Conservation (phyloP, 2,797 vertebrate species). For the Rhabdomys pumilio region DNA sequence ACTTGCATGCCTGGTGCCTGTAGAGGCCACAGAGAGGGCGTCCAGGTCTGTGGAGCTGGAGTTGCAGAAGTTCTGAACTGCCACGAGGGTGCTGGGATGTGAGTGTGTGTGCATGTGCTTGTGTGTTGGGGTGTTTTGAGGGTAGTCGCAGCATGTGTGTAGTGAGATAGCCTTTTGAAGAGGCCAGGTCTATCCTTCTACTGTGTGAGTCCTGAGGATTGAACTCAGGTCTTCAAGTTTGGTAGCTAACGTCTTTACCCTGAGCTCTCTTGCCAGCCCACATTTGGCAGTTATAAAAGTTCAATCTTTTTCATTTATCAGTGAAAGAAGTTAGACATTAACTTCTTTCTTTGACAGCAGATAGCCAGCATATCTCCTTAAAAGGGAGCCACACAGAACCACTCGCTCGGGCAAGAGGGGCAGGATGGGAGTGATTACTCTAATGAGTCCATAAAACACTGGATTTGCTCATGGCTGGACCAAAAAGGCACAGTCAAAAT, state of each 20-base stretch:
- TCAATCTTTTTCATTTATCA: slow-evolving; percentile 6
- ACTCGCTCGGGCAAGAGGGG: not conserved
- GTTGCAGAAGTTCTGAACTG: not conserved
- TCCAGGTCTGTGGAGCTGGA: not conserved
- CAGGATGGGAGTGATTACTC: no score
- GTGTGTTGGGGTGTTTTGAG: no score
- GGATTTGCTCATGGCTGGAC: not conserved
- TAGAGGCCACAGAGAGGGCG: not conserved
- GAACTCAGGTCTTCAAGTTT: not conserved
- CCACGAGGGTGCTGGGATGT: not conserved
- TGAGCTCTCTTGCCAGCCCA: not conserved
- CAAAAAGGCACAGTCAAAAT: not conserved
- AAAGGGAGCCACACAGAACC: slow-evolving; percentile 51
- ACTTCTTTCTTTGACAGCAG: not conserved
- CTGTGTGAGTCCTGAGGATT: not conserved
- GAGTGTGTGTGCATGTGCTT: not conserved
- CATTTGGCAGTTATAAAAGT: slow-evolving; percentile 48
- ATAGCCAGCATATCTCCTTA: not conserved
- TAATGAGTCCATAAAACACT: not conserved
- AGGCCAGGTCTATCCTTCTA: not conserved
- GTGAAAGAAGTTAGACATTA: slow-evolving; percentile 73
- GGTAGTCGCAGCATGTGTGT: not conserved
- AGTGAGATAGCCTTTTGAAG: not conserved
- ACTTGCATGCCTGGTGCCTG: not conserved
- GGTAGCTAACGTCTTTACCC: not conserved